Evolutionary conservation across 2,113 vertebrate genomes (phyloP), one percentile per base, ranked within the genome.

Genomic region (Microtus richardsoni): DNA sequence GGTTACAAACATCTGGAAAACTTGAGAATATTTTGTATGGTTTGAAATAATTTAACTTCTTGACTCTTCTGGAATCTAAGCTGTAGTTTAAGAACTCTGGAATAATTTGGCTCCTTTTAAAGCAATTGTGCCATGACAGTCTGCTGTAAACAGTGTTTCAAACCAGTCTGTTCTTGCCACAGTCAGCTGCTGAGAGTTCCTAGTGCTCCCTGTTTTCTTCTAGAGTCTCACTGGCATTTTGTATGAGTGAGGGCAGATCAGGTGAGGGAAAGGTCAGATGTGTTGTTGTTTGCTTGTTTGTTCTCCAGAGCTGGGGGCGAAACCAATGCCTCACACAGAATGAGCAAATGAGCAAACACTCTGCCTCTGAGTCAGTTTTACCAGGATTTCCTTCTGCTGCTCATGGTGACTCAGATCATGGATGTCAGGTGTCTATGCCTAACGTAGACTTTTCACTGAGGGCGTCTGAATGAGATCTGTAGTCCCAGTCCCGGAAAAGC

Each of bases 11-110:
- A 66, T 26, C 12, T 13, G 14, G 90, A 3, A 82, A 60, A 64
- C 77, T 52, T 47, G 7, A 87, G 47, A 91, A 62, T 28, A 64
- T 77, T 82, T 70, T 79, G 30, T 82, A 95, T 33, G 11, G 89
- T 94, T 91, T 68, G 30, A 86, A 89, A 73, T 95, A 60, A 86
- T 91, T 94, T 86, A 78, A 82, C 60, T 88, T 14, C 36, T 54
- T 84, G 58, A 44, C 75, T 95, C 89, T 78, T 93, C 47, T 62
- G 68, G 66, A 28, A 88, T 68, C 28, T 68, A 60, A 85, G 47
- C 19, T 70, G 2, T 16, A 41, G 30, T 85, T 94, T 71, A 77
- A 88, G 39, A 85, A 47, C 39, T 68, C 14, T 60, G 58, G 77
- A 24, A 83, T 58, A 62, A 86, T 68, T 19, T 83, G 41, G 49